Percentiles rank a stretch among this genome's conserved stretches.
phyloP scores from a whole-genome alignment of 1,140 invertebrate genomes.

The Drosophila parvula region DNA sequence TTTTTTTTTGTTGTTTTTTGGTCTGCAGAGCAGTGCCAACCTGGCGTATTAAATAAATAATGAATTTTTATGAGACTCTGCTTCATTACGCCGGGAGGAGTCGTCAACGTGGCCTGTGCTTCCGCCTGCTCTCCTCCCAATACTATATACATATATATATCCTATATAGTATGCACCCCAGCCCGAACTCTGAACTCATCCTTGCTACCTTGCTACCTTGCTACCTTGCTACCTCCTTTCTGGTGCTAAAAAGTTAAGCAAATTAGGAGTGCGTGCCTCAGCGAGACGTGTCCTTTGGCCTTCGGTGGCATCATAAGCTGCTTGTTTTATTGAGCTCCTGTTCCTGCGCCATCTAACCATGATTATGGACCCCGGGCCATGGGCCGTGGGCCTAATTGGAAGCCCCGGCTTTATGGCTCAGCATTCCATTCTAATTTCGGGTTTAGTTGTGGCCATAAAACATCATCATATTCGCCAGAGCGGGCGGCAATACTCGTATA shows the following conservation, averaged over 20 bases:
- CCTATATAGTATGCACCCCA: constrained; percentile 38
- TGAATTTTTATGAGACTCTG: constrained; percentile 81
- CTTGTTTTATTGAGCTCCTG: constrained; percentile 70
- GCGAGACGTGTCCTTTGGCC: constrained; percentile 51
- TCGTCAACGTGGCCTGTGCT: constrained; percentile 13
- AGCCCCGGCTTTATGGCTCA: constrained; percentile 43
- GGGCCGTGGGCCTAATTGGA: constrained; percentile 43
- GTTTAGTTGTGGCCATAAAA: constrained; percentile 52
- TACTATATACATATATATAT: constrained; percentile 1
- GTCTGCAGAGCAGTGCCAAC: constrained; percentile 28
- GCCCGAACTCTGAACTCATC: not conserved
- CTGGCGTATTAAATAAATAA: constrained; percentile 82
- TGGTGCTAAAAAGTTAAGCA: constrained; percentile 82
- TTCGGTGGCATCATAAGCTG: constrained; percentile 66
- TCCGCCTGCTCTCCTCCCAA: not conserved
- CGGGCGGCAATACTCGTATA: not conserved
- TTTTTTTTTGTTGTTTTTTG: not conserved
- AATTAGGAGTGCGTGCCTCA: constrained; percentile 76
- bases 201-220: not conserved
- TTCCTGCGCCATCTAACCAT: not conserved
- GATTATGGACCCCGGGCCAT: constrained; percentile 27
- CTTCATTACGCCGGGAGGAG: constrained; percentile 68
- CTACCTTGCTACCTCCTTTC: constrained; percentile 9
- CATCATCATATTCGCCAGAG: constrained; percentile 49
- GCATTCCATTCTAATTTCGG: constrained; percentile 56